phyloP scores from a whole-genome alignment of 2,113 vertebrate genomes.

The Cygnus atratus region DNA sequence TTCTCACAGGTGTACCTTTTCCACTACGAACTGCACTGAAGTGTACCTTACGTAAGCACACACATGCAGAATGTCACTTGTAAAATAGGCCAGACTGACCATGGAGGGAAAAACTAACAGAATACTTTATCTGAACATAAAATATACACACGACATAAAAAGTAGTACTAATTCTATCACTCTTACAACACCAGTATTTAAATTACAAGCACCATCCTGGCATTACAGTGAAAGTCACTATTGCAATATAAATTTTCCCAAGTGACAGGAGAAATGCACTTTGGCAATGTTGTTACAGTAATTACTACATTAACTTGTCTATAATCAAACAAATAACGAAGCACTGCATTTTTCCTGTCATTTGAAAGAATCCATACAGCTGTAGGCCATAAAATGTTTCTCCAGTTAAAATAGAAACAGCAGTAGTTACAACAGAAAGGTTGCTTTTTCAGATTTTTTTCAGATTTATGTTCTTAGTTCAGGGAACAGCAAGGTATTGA shows the following conservation, averaged over 20 bases:
- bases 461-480: background rate
- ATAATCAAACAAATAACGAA: background rate
- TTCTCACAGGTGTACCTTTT: slow-evolving; percentile 67
- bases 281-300: background rate
- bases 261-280: background rate
- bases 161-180: slow-evolving; percentile 10
- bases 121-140: slow-evolving; percentile 26
- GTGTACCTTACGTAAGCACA: background rate
- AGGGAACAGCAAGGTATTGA: background rate
- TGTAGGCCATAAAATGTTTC: background rate
- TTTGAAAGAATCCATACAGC: background rate
- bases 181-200: background rate
- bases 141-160: slow-evolving; percentile 54
- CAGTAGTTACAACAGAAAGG: background rate
- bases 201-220: background rate
- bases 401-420: background rate
- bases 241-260: background rate
- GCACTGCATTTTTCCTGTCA: background rate
- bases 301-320: background rate
- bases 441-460: background rate
- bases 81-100: slow-evolving; percentile 46
- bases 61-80: slow-evolving; percentile 38
- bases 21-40: slow-evolving; percentile 26
- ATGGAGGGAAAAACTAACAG: slow-evolving; percentile 48
- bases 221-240: background rate